These are phyloP conservation scores for Laothoe populi DNA, from an alignment of 2,888 invertebrate species.

Conservation along the genomic window DNA sequence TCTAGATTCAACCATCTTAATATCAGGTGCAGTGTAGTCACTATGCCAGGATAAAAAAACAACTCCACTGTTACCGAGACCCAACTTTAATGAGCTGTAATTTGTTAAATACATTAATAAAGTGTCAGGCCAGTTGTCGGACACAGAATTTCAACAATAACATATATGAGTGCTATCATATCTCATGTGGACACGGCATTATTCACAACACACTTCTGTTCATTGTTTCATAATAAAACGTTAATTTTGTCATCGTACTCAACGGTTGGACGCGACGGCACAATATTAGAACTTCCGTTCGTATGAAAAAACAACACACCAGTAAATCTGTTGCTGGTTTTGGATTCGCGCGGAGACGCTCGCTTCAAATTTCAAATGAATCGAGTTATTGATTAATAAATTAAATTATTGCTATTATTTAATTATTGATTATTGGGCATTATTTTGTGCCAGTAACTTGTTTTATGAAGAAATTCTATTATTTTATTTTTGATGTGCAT, in stretches of 20 bases:
- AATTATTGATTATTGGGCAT: neutral
- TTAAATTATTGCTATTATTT: neutral
- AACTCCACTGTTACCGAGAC: neutral
- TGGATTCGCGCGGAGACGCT: constrained; percentile 19
- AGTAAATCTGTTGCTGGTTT: constrained; percentile 35
- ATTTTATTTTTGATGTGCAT: neutral
- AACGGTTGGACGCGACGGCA: constrained; percentile 65
- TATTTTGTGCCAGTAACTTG: neutral
- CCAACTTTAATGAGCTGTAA: constrained; percentile 24
- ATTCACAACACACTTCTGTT: constrained; percentile 76
- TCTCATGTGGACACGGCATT: constrained; percentile 62
- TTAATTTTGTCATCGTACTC: constrained; percentile 79
- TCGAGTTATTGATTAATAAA: neutral
- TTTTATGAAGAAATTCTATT: no score
- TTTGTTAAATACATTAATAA: constrained; percentile 29
- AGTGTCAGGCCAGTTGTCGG: constrained; percentile 10
- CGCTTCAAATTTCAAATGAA: neutral
- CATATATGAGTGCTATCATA: constrained; percentile 44
- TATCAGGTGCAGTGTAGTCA: no score
- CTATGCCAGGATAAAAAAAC: no score
- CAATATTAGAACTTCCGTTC: constrained; percentile 81
- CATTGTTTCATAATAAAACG: constrained; percentile 84
- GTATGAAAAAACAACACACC: constrained; percentile 39
- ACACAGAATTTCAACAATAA: constrained; percentile 28
- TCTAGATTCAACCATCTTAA: neutral